Percentiles rank a stretch among this genome's conserved stretches.
phyloP scores from a whole-genome alignment of 2,113 vertebrate genomes.

The Stercorarius parasiticus region DNA sequence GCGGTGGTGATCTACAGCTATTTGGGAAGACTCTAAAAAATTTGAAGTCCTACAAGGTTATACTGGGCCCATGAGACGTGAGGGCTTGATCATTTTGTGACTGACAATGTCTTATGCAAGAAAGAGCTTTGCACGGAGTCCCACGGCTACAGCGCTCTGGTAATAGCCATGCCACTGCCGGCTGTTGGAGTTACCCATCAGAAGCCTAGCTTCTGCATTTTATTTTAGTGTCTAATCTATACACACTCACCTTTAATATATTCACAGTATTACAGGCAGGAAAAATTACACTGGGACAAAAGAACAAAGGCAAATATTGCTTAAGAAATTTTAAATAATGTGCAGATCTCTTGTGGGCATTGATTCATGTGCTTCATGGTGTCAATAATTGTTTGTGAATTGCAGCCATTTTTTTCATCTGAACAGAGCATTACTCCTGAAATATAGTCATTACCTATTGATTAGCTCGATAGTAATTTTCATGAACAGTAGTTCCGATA shows the following conservation, averaged over 20 bases:
- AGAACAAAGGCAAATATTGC: not conserved
- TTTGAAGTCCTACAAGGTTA: not conserved
- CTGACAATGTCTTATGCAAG: not conserved
- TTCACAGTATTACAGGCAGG: not conserved
- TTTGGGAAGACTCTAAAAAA: not conserved
- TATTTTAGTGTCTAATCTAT: not conserved
- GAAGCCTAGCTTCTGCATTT: not conserved
- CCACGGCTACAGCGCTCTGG: fast-evolving
- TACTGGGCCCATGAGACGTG: not conserved
- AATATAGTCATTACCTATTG: constrained; percentile 19
- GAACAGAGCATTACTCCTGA: not conserved
- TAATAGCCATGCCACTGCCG: not conserved
- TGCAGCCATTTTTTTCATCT: not conserved
- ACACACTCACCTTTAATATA: not conserved
- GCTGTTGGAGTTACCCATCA: not conserved
- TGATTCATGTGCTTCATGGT: constrained; percentile 3
- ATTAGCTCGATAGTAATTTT: constrained; percentile 14
- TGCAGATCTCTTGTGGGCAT: not conserved
- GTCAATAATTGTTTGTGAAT: constrained; percentile 40
- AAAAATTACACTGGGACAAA: not conserved
- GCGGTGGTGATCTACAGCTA: not conserved
- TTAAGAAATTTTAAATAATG: not conserved
- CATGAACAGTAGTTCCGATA: not conserved
- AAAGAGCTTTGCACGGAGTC: not conserved
- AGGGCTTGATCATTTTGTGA: not conserved